These are phyloP conservation scores for Sepioteuthis lessoniana DNA, from an alignment of 2,888 invertebrate species.

Conservation along the genomic window DNA sequence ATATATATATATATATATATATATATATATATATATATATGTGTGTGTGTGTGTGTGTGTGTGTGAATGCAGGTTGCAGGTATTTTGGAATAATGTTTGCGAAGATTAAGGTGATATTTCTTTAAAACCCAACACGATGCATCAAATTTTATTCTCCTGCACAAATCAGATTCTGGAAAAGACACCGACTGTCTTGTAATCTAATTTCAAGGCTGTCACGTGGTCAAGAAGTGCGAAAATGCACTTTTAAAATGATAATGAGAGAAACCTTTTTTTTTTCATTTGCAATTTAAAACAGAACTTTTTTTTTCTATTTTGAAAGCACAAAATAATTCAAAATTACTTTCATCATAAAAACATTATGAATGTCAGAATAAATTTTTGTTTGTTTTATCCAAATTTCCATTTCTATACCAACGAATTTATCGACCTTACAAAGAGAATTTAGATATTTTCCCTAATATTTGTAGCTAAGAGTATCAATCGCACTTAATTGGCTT, in stretches of 20 bases:
- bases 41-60: background rate
- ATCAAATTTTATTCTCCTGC: too few species aligned
- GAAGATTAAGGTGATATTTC: background rate
- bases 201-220: too few species aligned
- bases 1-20: slow-evolving; percentile 40
- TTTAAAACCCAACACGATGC: too few species aligned
- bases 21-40: background rate
- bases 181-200: too few species aligned
- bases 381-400: background rate
- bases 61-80: background rate
- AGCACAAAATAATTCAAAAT: background rate
- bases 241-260: background rate
- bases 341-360: background rate
- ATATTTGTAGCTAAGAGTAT: background rate
- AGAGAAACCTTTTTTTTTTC: background rate
- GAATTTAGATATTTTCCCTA: background rate
- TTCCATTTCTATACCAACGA: background rate
- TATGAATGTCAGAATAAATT: background rate
- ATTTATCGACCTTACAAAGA: background rate
- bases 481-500: background rate
- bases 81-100: background rate
- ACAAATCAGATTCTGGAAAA: too few species aligned
- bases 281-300: background rate
- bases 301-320: background rate
- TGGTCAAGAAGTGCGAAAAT: too few species aligned